Base-by-base conservation (phyloP, 1,140 invertebrate genomes). In the Aricia agestis region DNA sequence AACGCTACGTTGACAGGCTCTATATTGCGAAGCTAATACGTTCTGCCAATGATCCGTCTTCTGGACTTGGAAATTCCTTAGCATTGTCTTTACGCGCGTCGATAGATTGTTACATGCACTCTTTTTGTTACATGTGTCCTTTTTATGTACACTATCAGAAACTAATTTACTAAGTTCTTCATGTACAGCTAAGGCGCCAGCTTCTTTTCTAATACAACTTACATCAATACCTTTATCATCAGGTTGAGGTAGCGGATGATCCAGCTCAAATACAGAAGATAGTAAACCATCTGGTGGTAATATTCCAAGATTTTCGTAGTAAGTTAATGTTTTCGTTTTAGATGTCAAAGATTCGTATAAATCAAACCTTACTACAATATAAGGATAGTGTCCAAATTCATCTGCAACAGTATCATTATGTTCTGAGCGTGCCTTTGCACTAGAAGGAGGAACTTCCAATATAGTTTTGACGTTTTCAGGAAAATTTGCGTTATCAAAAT, bases 21-120 rank as follows among this genome's bases (percentile, higher is more conserved):
- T 76, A 72, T 91, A 88, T 66, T 91, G 89, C 15, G 76, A 75
- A 31, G 82, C 84, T 17, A 91, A 80, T 31, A 73, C 84, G 72
- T 91, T 85, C 72, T 89, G 86, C 78, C 79, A 89, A 66, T 87
- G 81, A 19, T 84, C 25, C 13, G 75, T 63, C 6, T 84, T 79
- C 6, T 78, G 81, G 9, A 82, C 81, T 42, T 82, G 66, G 78
- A 89, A 91, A 69, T 86, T 82, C 67, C 84, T 88, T 0, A 91
- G 71, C 81, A 89, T 82, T 18, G 82, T 72, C 75, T 84, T 80
- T 13, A 87, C 73, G 42, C 85, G 77, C 69, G 77, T 80, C 68
- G 89, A 66, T 7, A 91, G 75, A 31, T 82, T 80, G 77, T 87
- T 89, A 19, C 86, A 87, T 71, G 86, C 88, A 18, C 88, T 87